Percentiles rank a stretch among this genome's conserved stretches.
Conservation (phyloP, 2,888 invertebrate genomes). For the Ditula angustiorana region DNA sequence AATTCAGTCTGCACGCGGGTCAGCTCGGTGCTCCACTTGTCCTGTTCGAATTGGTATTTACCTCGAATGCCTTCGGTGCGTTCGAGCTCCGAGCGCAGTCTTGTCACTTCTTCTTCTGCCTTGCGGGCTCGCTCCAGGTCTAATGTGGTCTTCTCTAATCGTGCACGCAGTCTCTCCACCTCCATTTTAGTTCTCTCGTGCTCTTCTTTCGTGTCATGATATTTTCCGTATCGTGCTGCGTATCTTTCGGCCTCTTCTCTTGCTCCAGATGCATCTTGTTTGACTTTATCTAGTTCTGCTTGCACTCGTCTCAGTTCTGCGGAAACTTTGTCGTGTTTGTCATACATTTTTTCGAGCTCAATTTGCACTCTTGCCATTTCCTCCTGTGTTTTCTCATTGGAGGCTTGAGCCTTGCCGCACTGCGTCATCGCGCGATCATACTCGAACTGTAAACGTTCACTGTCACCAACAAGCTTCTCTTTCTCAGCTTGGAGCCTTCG, state of each 20-base stretch:
- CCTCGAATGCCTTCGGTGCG: conserved; percentile 90
- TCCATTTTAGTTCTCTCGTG: conserved; percentile 92
- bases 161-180: conserved; percentile 91
- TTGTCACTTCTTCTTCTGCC: conserved; percentile 87
- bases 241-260: conserved; percentile 92
- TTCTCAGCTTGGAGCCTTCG: conserved; percentile 93
- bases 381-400: conserved; percentile 95
- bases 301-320: conserved; percentile 93
- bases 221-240: conserved; percentile 90
- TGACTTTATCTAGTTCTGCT: conserved; percentile 89
- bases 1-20: conserved; percentile 91
- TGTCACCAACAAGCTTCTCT: conserved; percentile 93
- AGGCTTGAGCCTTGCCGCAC: conserved; percentile 92
- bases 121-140: conserved; percentile 92
- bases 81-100: conserved; percentile 89
- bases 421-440: conserved; percentile 94
- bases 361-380: conserved; percentile 94
- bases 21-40: conserved; percentile 85
- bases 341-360: conserved; percentile 95
- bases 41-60: conserved; percentile 86
- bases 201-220: conserved; percentile 91
- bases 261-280: conserved; percentile 90
- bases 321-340: conserved; percentile 94
- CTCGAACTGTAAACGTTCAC: conserved; percentile 94
- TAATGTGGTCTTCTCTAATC: conserved; percentile 92